Conservation (phyloP, 2,797 vertebrate genomes). For the Schizopygopsis pylzovi region DNA sequence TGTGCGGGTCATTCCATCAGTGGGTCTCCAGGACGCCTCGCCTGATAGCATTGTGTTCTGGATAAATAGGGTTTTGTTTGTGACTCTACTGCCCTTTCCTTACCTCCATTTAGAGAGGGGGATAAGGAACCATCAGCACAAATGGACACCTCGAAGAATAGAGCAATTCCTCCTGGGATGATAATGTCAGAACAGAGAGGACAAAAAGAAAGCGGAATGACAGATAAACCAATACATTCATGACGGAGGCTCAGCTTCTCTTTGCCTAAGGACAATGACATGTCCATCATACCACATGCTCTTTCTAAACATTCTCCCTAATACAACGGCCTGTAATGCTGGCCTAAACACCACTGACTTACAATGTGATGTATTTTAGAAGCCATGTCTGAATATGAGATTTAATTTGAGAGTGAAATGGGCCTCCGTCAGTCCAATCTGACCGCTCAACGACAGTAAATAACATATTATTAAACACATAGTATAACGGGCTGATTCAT, state of each 20-base stretch:
- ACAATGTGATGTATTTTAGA: background rate
- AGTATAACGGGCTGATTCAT: slow-evolving; percentile 32
- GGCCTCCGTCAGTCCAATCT: background rate
- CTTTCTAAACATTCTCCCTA: slow-evolving; percentile 6
- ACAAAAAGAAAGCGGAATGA: slow-evolving; percentile 36
- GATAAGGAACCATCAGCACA: slow-evolving; percentile 37
- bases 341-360: background rate
- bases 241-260: slow-evolving; percentile 35
- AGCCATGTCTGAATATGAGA: background rate
- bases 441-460: slow-evolving; percentile 15
- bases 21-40: background rate
- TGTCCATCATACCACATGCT: slow-evolving; percentile 7
- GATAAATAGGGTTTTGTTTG: slow-evolving; percentile 53
- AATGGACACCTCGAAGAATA: slow-evolving; percentile 51
- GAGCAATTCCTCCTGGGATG: slow-evolving; percentile 40
- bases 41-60: slow-evolving; percentile 44
- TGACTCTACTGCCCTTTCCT: slow-evolving; percentile 48
- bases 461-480: slow-evolving; percentile 52
- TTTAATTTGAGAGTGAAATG: slow-evolving; percentile 5
- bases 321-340: background rate
- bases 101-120: slow-evolving; percentile 37
- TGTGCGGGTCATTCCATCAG: slow-evolving; percentile 50
- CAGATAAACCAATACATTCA: slow-evolving; percentile 47
- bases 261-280: slow-evolving; percentile 26
- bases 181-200: slow-evolving; percentile 33